These are phyloP conservation scores for Entomyzon cyanotis DNA, from an alignment of 2,113 vertebrate genomes.

Conservation along the genomic window DNA sequence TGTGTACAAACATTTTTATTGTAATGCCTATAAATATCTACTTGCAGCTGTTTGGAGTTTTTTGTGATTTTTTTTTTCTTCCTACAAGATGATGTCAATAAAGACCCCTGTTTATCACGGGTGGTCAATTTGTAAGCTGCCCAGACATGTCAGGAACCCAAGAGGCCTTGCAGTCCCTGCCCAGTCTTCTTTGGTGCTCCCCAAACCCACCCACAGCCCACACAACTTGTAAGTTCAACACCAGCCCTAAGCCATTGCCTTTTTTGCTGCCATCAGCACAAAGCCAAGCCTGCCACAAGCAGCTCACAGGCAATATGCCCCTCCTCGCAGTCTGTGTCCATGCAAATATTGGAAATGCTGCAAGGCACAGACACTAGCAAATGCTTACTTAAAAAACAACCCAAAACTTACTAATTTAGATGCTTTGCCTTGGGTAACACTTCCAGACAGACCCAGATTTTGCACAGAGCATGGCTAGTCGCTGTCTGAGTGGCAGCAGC, in stretches of 20 bases:
- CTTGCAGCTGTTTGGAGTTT: background rate
- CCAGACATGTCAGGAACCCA: background rate
- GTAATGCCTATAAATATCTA: background rate
- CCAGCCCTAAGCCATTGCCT: background rate
- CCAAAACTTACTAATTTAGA: background rate
- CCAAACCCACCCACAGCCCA: background rate
- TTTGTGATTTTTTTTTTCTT: background rate
- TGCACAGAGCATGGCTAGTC: rapidly evolving
- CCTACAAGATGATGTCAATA: background rate
- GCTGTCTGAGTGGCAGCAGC: background rate
- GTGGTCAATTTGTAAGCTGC: background rate
- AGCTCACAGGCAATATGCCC: rapidly evolving
- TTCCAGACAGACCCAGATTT: background rate
- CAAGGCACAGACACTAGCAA: background rate
- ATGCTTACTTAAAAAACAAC: background rate
- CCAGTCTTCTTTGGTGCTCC: background rate
- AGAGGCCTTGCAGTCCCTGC: background rate
- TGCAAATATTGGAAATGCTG: background rate
- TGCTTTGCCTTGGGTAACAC: background rate
- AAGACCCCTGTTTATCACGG: background rate
- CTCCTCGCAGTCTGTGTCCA: rapidly evolving
- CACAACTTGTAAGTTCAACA: background rate
- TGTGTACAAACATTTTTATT: background rate
- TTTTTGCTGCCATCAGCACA: background rate
- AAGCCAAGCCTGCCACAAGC: background rate